Conservation (phyloP, 2,797 vertebrate genomes). For the Lutjanus campechanus region DNA sequence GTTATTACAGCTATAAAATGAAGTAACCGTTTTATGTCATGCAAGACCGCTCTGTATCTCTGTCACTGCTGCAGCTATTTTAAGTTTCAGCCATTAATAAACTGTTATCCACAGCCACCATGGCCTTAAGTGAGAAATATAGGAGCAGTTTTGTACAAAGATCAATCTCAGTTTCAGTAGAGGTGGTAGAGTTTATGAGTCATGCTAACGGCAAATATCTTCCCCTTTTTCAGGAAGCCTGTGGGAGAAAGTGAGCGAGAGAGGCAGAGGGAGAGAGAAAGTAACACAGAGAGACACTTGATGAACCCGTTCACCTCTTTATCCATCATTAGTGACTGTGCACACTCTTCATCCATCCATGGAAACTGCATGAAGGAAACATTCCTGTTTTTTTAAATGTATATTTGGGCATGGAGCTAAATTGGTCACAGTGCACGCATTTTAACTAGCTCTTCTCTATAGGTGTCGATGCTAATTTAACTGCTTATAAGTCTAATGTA, state of each 20-base stretch:
- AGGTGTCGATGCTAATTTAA: slow-evolving; percentile 1
- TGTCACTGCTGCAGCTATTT: slow-evolving; percentile 18
- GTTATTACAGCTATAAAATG: neutral
- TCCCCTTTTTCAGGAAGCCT: neutral
- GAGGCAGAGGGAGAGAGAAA: neutral
- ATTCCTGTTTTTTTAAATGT: slow-evolving; percentile 24
- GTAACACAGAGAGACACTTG: neutral
- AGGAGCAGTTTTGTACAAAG: neutral
- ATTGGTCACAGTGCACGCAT: slow-evolving; percentile 22
- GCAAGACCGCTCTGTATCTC: neutral
- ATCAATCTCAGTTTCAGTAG: neutral
- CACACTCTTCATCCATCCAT: slow-evolving; percentile 16
- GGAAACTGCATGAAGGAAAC: slow-evolving; percentile 36
- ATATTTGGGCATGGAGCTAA: slow-evolving; percentile 21
- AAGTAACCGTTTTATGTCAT: neutral
- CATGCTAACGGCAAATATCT: neutral
- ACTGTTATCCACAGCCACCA: neutral
- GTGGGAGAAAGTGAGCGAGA: slow-evolving; percentile 8
- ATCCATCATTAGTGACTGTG: slow-evolving; percentile 19
- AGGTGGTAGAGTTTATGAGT: slow-evolving; percentile 2
- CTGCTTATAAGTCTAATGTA: slow-evolving; percentile 19
- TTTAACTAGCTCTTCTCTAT: slow-evolving; percentile 20
- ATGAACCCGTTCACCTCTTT: slow-evolving; percentile 45
- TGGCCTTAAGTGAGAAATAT: neutral
- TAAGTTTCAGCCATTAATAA: neutral